These are phyloP conservation scores for Myotis davidii DNA, from an alignment of 2,113 vertebrate genomes.

Conservation along the genomic window DNA sequence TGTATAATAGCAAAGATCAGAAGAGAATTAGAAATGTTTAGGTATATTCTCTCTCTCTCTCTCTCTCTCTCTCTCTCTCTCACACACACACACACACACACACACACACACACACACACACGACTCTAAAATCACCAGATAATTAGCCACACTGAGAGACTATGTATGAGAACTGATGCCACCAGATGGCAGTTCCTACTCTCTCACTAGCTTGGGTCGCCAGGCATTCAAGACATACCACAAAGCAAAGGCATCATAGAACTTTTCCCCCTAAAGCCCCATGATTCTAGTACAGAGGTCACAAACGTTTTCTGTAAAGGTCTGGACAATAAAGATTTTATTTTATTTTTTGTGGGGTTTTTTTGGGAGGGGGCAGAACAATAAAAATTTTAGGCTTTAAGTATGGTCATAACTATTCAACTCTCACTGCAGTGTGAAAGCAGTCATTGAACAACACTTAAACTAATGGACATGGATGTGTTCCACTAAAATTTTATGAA, in stretches of 20 bases:
- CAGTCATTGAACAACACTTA: background rate
- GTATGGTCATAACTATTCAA: background rate
- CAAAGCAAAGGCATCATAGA: background rate
- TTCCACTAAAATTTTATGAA: slow-evolving; percentile 25
- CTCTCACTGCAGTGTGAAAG: background rate
- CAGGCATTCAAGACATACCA: background rate
- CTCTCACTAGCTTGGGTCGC: background rate
- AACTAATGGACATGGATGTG: background rate
- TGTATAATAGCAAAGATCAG: background rate
- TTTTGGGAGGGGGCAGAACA: too few relatives aligned
- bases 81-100: background rate
- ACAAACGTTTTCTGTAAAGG: background rate
- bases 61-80: background rate
- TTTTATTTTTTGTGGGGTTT: too few relatives aligned
- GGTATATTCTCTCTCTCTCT: background rate
- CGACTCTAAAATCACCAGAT: background rate
- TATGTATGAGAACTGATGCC: background rate
- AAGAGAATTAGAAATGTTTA: background rate
- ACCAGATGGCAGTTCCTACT: background rate
- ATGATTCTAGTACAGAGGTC: background rate
- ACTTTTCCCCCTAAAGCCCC: background rate
- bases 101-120: background rate
- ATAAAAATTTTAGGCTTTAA: background rate
- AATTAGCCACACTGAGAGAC: background rate
- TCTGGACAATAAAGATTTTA: background rate